Evolutionary conservation across 1,140 invertebrate genomes (phyloP).

Genomic region (Drosophila jambulina): DNA sequence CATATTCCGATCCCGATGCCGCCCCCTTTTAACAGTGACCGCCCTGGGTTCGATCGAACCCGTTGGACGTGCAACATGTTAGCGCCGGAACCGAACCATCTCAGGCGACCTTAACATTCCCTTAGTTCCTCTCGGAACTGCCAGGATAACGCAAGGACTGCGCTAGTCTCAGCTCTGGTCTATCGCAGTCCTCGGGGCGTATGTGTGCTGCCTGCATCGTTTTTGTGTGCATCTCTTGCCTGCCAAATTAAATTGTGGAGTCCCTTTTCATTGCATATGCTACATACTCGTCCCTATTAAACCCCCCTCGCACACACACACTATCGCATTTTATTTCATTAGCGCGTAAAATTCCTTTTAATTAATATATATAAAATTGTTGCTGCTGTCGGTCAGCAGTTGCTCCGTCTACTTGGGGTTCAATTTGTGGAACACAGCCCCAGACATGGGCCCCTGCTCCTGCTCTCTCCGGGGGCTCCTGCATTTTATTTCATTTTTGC

Average conservation of each 20-base stretch:
- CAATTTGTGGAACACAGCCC: slow-evolving; percentile 63
- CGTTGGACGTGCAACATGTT: slow-evolving; percentile 12
- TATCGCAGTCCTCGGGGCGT: slow-evolving; percentile 10
- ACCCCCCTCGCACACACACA: slow-evolving; percentile 25
- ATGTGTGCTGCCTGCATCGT: slow-evolving; percentile 24
- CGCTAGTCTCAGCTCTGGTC: slow-evolving; percentile 2
- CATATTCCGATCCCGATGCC: slow-evolving; percentile 1
- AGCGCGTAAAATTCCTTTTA: slow-evolving; percentile 79
- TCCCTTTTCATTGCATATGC: slow-evolving; percentile 50
- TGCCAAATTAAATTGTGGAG: slow-evolving; percentile 47
- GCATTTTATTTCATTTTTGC: slow-evolving; percentile 75
- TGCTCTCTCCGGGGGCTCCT: slow-evolving; percentile 4
- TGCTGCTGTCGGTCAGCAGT: slow-evolving; percentile 57
- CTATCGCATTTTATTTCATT: slow-evolving; percentile 74
- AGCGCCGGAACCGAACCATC: not conserved
- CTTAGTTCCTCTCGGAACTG: slow-evolving; percentile 45
- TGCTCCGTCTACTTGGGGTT: slow-evolving; percentile 58
- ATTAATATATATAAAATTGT: slow-evolving; percentile 78
- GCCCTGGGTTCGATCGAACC: slow-evolving; percentile 16
- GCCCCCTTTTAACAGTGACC: slow-evolving; percentile 29
- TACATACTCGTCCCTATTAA: slow-evolving; percentile 27
- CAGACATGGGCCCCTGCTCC: slow-evolving; percentile 17
- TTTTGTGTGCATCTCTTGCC: slow-evolving; percentile 12
- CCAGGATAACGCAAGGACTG: slow-evolving; percentile 7
- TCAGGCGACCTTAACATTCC: not conserved